Percentiles rank a stretch among this genome's conserved stretches.
Conservation (phyloP, 53 echinoderm and acorn worm species). For the Apostichopus leukothele region DNA sequence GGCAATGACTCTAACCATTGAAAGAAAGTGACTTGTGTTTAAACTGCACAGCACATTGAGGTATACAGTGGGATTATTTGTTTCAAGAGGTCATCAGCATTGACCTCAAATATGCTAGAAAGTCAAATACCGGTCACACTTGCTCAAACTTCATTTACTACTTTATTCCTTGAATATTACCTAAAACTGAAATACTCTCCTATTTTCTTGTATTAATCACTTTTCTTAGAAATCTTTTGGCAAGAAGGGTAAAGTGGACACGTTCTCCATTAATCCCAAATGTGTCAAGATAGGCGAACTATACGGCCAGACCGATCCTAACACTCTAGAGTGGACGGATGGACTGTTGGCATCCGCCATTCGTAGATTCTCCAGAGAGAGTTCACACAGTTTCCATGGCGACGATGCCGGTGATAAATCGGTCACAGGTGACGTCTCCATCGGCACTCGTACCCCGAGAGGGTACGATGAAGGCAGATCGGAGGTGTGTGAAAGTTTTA, state of each 20-base stretch:
- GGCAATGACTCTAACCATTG: no score
- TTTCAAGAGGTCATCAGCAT: no score
- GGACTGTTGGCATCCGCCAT: constrained; percentile 93
- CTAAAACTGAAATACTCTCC: neutral
- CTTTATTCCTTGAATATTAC: neutral
- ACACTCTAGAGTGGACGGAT: constrained; percentile 98
- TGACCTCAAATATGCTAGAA: no score
- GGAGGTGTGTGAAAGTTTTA: neutral
- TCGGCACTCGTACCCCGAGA: constrained; percentile 2
- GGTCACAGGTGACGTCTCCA: neutral
- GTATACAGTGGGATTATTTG: no score
- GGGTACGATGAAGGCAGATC: constrained; percentile 36
- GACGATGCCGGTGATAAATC: constrained; percentile 55
- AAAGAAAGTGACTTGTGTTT: no score
- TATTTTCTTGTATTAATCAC: neutral
- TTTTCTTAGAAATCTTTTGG: constrained; percentile 81
- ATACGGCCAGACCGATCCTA: constrained; percentile 96
- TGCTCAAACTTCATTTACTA: no score
- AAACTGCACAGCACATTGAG: no score
- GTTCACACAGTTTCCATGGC: constrained; percentile 42
- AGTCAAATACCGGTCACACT: no score
- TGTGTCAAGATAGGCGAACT: constrained; percentile 97
- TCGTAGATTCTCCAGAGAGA: constrained; percentile 84
- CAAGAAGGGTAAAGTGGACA: constrained; percentile 91
- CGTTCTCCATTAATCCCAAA: constrained; percentile 88